These are phyloP conservation scores for Habroteleia sp. DNA, from an alignment of 2,888 invertebrate species.

Conservation along the genomic window DNA sequence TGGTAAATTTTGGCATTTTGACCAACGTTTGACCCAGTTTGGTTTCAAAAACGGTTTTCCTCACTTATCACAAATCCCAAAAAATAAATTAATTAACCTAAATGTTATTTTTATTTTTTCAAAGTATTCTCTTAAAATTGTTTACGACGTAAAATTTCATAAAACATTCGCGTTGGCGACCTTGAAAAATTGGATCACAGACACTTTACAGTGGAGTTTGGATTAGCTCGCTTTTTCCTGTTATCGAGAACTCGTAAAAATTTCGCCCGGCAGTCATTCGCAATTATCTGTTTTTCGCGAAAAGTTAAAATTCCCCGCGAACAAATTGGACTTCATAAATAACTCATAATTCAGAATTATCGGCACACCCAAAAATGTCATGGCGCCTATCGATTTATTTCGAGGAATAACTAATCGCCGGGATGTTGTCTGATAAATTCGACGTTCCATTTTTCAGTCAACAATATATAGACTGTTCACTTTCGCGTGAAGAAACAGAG, in stretches of 20 bases:
- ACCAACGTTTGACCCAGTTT: too few species aligned
- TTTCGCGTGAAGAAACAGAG: too few species aligned
- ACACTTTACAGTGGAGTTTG: not conserved
- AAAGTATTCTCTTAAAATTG: too few species aligned
- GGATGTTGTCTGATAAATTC: slow-evolving; percentile 31
- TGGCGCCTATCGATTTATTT: slow-evolving; percentile 23
- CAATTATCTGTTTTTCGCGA: slow-evolving; percentile 28
- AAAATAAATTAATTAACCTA: too few species aligned
- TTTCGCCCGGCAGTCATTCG: not conserved
- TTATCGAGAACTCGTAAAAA: not conserved
- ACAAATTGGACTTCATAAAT: slow-evolving; percentile 36
- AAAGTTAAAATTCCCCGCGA: slow-evolving; percentile 16
- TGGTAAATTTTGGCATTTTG: too few species aligned
- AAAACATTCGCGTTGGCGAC: not conserved
- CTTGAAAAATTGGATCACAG: slow-evolving; percentile 17
- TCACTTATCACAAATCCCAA: too few species aligned
- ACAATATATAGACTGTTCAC: slow-evolving; percentile 3
- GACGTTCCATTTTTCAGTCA: slow-evolving; percentile 21
- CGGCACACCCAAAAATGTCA: slow-evolving; percentile 17
- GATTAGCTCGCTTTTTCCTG: too few species aligned
- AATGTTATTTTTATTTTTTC: too few species aligned
- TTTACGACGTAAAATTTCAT: too few species aligned
- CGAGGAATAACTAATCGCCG: slow-evolving; percentile 33
- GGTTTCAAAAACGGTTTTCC: too few species aligned
- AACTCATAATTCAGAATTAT: slow-evolving; percentile 33